Conservation (phyloP, 2,888 invertebrate species). For the Phengaris arion region DNA sequence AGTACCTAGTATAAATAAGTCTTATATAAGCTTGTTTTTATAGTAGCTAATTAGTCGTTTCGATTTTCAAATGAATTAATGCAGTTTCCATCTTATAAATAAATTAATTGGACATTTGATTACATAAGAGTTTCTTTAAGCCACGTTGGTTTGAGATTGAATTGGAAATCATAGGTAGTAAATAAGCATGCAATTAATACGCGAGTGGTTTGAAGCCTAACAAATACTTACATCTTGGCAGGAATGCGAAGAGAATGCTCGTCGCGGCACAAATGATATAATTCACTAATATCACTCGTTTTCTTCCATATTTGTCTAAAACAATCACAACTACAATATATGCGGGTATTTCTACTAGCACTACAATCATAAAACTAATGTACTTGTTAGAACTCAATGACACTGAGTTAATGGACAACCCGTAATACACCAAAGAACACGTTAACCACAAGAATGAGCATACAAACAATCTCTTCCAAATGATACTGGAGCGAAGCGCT, state of each 20-base stretch:
- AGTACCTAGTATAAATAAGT: neutral
- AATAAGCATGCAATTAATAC: neutral
- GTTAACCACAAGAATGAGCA: constrained; percentile 89
- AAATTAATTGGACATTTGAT: neutral
- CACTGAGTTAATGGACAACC: constrained; percentile 87
- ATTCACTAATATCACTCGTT: constrained; percentile 80
- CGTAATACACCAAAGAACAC: constrained; percentile 89
- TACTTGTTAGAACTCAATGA: constrained; percentile 86
- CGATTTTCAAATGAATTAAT: neutral
- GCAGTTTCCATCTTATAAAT: neutral
- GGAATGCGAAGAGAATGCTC: constrained; percentile 81
- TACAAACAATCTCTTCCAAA: constrained; percentile 80
- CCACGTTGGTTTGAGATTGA: neutral
- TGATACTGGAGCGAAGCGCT: constrained; percentile 76
- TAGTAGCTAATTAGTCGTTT: neutral
- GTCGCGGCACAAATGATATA: constrained; percentile 81
- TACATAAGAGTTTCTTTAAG: neutral
- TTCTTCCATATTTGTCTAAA: constrained; percentile 83
- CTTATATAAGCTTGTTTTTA: neutral
- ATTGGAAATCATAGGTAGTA: neutral
- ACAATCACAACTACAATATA: constrained; percentile 83
- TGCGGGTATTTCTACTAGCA: constrained; percentile 85
- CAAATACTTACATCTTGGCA: constrained; percentile 76
- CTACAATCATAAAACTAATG: constrained; percentile 85
- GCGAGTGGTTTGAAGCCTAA: neutral